These are phyloP conservation scores for Dromococcyx pavoninus DNA, from an alignment of 2,797 vertebrate species.

Conservation along the genomic window DNA sequence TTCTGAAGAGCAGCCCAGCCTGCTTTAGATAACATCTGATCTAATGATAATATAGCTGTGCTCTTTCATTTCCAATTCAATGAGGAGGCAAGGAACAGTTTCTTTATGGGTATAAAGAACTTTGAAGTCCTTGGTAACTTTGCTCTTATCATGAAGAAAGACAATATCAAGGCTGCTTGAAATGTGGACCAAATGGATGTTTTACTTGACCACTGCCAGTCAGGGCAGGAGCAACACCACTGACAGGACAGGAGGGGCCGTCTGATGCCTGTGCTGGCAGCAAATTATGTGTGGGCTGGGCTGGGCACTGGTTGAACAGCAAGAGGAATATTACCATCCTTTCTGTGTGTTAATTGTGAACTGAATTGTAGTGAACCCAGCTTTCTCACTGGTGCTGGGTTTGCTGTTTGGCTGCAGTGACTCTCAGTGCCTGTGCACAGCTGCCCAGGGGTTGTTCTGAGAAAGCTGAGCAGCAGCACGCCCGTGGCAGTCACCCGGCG, in stretches of 20 bases:
- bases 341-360: neutral
- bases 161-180: neutral
- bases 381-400: neutral
- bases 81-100: neutral
- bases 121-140: slow-evolving; percentile 46
- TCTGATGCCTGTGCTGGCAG: neutral
- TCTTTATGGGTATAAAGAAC: neutral
- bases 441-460: neutral
- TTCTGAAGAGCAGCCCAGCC: neutral
- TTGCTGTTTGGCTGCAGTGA: neutral
- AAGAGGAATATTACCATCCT: rapidly evolving
- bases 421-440: neutral
- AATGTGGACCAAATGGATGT: neutral
- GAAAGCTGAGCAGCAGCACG: neutral
- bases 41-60: neutral
- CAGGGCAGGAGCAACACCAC: neutral
- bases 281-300: neutral
- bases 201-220: neutral
- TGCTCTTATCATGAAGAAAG: slow-evolving; percentile 8
- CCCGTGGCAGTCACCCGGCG: neutral
- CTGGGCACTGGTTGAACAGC: too few species aligned
- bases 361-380: too few species aligned
- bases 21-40: slow-evolving; percentile 35
- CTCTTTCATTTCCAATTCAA: slow-evolving; percentile 28
- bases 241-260: neutral